Percentiles rank a stretch among this genome's conserved stretches.
phyloP scores from a whole-genome alignment of 2,113 vertebrate species.

The Amphiprion percula region DNA sequence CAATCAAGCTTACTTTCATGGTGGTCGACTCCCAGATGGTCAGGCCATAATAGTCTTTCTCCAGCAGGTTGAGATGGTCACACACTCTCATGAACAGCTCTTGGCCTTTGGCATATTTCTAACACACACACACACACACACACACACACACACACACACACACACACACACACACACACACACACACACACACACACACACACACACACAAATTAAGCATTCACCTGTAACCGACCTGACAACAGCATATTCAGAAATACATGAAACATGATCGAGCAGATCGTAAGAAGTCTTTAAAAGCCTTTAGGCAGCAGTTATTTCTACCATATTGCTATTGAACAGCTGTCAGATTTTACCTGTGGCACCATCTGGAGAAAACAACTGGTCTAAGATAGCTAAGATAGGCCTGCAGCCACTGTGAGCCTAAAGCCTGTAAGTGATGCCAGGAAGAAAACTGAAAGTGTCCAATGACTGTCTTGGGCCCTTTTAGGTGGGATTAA shows the following conservation, averaged over 20 bases:
- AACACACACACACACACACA: slow-evolving; percentile 39
- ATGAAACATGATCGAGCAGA: too few relatives aligned
- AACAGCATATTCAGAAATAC: too few relatives aligned
- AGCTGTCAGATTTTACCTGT: too few relatives aligned
- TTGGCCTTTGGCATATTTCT: slow-evolving; percentile 97
- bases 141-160: neutral
- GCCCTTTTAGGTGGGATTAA: too few relatives aligned
- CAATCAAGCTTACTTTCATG: slow-evolving; percentile 84
- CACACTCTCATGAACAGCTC: slow-evolving; percentile 95
- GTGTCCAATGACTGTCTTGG: too few relatives aligned
- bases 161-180: slow-evolving; percentile 37
- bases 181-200: neutral
- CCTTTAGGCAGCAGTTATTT: neutral
- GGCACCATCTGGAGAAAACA: neutral
- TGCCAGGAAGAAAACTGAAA: too few relatives aligned
- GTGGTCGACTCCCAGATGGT: slow-evolving; percentile 90
- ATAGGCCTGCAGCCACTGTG: neutral
- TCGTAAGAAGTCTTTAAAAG: neutral
- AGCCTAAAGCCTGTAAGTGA: neutral
- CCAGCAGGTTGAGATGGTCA: slow-evolving; percentile 96
- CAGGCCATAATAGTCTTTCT: slow-evolving; percentile 97
- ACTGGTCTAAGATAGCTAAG: neutral
- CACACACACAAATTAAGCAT: neutral
- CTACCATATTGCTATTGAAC: neutral
- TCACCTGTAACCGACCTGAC: slow-evolving; percentile 2